Evolutionary conservation across 2,113 vertebrate genomes (phyloP).

Genomic region (Lophotis ruficrista): DNA sequence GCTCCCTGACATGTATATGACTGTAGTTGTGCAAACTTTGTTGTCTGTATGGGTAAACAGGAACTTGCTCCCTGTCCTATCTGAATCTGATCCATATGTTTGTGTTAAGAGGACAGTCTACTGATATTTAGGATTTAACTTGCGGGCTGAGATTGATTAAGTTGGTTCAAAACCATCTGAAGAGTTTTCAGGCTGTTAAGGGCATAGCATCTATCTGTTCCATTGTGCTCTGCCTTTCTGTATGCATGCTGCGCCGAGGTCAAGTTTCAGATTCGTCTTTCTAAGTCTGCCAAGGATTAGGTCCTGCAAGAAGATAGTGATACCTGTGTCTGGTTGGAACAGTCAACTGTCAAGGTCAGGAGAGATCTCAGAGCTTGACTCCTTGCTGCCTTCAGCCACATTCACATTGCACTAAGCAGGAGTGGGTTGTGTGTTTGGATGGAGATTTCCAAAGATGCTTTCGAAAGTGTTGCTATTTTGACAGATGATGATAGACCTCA

Average conservation of each 20-base stretch:
- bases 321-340: not conserved
- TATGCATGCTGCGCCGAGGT: not conserved
- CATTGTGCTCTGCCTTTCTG: not conserved
- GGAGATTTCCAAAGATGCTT: not conserved
- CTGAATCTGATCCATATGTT: not conserved
- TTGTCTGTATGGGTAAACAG: not conserved
- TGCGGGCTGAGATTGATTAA: not conserved
- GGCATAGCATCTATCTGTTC: not conserved
- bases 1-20: not conserved
- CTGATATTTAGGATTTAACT: not conserved
- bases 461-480: not conserved
- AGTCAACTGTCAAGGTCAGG: not conserved
- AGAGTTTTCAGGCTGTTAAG: not conserved
- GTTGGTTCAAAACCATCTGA: not conserved
- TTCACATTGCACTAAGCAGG: not conserved
- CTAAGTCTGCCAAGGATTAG: not conserved
- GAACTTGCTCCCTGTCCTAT: not conserved
- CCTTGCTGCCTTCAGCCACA: not conserved
- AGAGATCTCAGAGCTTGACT: not conserved
- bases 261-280: not conserved
- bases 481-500: not conserved
- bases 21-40: constrained; percentile 10
- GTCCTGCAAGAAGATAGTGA: not conserved
- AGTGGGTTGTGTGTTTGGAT: not conserved
- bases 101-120: not conserved